Evolutionary conservation across 2,888 invertebrate species (phyloP).

Genomic region (Tipula vernalis): DNA sequence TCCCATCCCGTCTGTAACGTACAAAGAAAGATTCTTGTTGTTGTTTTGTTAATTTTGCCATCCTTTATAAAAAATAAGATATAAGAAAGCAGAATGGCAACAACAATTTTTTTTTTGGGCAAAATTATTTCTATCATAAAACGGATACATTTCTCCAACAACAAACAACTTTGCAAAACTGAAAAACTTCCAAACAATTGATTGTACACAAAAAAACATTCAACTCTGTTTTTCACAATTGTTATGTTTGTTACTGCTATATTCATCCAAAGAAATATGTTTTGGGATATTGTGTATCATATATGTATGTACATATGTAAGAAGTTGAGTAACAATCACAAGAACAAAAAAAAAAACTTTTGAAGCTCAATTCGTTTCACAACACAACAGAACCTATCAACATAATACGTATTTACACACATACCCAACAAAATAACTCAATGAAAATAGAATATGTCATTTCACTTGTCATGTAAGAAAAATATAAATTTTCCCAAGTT

Average conservation of each 20-base stretch:
- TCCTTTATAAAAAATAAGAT: neutral
- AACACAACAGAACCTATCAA: neutral
- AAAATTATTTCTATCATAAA: neutral
- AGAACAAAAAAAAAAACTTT: neutral
- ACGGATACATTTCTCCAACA: neutral
- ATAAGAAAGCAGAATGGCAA: neutral
- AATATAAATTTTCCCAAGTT: neutral
- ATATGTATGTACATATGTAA: neutral
- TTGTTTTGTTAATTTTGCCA: neutral
- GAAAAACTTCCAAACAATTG: neutral
- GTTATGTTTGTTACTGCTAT: too few relatives aligned
- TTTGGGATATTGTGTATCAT: too few relatives aligned
- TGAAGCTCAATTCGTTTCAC: neutral
- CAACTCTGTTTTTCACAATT: neutral
- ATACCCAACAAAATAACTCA: neutral
- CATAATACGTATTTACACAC: neutral
- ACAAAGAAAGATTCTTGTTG: neutral
- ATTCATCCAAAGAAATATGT: too few relatives aligned
- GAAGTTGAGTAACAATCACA: neutral
- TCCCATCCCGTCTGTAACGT: neutral
- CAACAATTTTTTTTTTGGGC: neutral
- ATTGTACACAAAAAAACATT: neutral
- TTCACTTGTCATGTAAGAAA: neutral
- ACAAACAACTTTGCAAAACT: neutral
- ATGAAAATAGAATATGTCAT: neutral